Base-by-base conservation (phyloP, 2,888 invertebrate genomes). In the Axea sp. region DNA sequence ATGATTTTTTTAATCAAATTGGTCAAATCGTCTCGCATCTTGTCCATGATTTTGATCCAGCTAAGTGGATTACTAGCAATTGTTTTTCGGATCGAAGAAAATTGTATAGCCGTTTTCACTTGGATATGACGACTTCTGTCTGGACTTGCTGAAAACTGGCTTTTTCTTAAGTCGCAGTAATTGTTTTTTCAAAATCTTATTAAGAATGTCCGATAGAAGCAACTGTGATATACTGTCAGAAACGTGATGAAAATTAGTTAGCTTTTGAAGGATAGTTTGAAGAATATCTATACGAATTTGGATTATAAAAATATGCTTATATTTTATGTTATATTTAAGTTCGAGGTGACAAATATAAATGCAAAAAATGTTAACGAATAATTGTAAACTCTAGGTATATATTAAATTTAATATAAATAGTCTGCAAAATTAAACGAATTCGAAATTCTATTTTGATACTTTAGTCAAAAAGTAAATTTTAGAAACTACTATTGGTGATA, bases 201-300 rank as follows among this genome's bases (percentile, higher is more conserved):
- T 47, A 43, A 19, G 41, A 53, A 62, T 47, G 65, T 65, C 68
- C 76, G 76, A 71, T 76, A 62, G 72, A 76, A 76, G 53, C 45
- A 57, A 75, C 78, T 79, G 79, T 79, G 79, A 79, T 79, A 79
- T 68, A 69, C 59, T 49, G 59, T 60, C 55, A 69, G 60, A 30
- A 35, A 53, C 47, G 73, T 69, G 45, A 65, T 69, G 62, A 59
- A 51, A 49, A n/a, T 60, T 60, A 69, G 64, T 33, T 59, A 67
- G 65, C 57, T 73, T 71, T 73, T 60, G 26, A 67, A 39, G 35
- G 65, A 30, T 45, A 28, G 47, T 33, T 51, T 33, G 45, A 33
- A 8, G 33, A 39, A 71, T n/a, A 41, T 35, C 33, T 9, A 30
- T n/a, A 22, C 35, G 37, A 53, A 28, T 33, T 43, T 31, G 30